Base-by-base conservation (phyloP, 2,113 vertebrate genomes). In the Melanocharis versteri region DNA sequence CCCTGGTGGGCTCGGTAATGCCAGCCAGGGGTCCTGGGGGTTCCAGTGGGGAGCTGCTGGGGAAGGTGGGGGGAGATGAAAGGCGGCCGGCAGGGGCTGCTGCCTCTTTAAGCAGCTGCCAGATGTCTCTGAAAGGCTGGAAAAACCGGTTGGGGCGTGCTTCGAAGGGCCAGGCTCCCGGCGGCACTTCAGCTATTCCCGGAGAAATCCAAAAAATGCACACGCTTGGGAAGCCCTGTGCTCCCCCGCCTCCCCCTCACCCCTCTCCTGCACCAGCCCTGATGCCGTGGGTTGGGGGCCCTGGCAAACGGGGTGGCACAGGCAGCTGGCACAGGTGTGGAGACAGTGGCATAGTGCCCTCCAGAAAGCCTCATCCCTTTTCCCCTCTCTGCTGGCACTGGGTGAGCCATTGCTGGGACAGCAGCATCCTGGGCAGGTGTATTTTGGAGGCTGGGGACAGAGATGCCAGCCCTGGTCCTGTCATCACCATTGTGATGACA, bases 181-280 rank as follows among this genome's bases (percentile, higher is more conserved):
- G 96, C 89, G 70, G 95, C 95, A 97, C 96, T 95, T 84, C 96
- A 96, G 93, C 94, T 97, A 97, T 97, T 97, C 94, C 95, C 40
- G 42, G 87, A 97, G 96, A 97, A 97, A 97, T 97, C 96, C 92
- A 47, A 97, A 97, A 96, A 96, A 97, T 97, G 97, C 93, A 71
- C 86, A 65, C 12, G 14, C 91, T 94, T 68, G 93, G 91, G 94
- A 97, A 97, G 87, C 66, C 87, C 93, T 47, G 16, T 7, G 57
- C 92, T 90, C 35, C 54, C 77, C 77, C 17, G 11, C 71, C 39
- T 16, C n/a, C 66, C 48, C 19, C 11, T 28, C 73, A 64, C 9
- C 65, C 54, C 8, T 3, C 79, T 64, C 40, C 75, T 56, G 31
- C 48, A 23, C 35, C 80, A 71, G 77, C 48, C 89, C 89, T 1